These are phyloP conservation scores for Ptychobarbus kaznakovi DNA, from an alignment of 2,797 vertebrate species.

Conservation along the genomic window DNA sequence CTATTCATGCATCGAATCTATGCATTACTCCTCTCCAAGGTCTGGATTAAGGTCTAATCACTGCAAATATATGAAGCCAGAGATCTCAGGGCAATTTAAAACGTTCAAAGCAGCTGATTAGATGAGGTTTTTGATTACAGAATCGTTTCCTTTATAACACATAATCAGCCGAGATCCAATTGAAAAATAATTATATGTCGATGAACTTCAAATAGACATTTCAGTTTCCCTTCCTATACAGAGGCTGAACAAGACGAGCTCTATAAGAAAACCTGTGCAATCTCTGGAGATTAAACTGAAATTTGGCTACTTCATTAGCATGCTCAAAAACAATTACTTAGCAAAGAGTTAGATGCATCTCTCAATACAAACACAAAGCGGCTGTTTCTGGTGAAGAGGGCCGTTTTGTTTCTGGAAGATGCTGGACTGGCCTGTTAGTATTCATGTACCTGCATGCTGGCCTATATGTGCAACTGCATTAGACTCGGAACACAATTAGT, in stretches of 20 bases:
- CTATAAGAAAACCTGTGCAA: neutral
- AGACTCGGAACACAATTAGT: slow-evolving; percentile 40
- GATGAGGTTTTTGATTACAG: slow-evolving; percentile 32
- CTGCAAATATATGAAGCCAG: neutral
- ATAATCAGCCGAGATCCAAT: slow-evolving; percentile 9
- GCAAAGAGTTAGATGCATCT: neutral
- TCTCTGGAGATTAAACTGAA: neutral
- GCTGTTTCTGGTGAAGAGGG: neutral
- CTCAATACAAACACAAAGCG: neutral
- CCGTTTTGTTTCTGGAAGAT: slow-evolving; percentile 8
- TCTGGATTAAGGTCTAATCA: slow-evolving; percentile 11
- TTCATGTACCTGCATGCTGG: slow-evolving; percentile 25
- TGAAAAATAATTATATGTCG: slow-evolving; percentile 6
- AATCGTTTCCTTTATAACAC: slow-evolving; percentile 4
- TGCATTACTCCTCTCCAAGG: neutral
- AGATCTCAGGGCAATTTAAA: slow-evolving; percentile 15
- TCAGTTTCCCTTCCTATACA: slow-evolving; percentile 11
- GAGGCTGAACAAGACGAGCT: neutral
- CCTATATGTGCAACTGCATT: neutral
- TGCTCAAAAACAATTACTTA: slow-evolving; percentile 22
- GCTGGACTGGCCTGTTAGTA: slow-evolving; percentile 17
- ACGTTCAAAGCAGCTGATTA: slow-evolving; percentile 24
- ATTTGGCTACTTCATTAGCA: slow-evolving; percentile 4
- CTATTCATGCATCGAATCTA: neutral
- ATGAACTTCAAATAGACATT: slow-evolving; percentile 32